Percentiles rank a stretch among this genome's conserved stretches.
Evolutionary conservation across 2,888 invertebrate species (phyloP).

Genomic region (Sphaerophoria rueppellii): DNA sequence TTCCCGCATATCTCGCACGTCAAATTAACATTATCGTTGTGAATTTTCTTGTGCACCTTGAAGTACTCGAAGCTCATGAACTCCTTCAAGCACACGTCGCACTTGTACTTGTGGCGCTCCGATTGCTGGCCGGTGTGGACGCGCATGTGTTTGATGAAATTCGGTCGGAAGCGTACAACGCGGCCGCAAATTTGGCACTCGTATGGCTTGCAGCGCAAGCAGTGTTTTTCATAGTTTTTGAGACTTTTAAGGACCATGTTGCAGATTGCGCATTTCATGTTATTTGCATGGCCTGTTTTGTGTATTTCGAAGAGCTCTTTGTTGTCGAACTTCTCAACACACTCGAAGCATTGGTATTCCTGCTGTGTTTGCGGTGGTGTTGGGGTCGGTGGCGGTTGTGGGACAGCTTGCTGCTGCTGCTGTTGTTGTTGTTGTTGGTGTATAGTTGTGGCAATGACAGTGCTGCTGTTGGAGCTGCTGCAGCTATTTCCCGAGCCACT

Average conservation of each 20-base stretch:
- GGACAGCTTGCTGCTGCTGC: conserved; percentile 2
- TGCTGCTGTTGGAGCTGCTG: conserved; percentile 64
- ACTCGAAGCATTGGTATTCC: conserved; percentile 80
- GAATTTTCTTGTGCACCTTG: conserved; percentile 85
- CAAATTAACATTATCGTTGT: conserved; percentile 84
- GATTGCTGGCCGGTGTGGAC: conserved; percentile 82
- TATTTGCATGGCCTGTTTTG: conserved; percentile 81
- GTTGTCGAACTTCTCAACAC: conserved; percentile 81
- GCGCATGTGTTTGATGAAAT: conserved; percentile 82
- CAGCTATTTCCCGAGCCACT: conserved; percentile 42
- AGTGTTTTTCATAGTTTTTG: conserved; percentile 82
- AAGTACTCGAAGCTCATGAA: conserved; percentile 84
- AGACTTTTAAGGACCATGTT: conserved; percentile 82
- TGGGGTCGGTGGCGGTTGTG: conserved; percentile 74
- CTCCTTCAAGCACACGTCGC: conserved; percentile 84
- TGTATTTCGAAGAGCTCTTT: conserved; percentile 81
- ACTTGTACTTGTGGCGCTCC: conserved; percentile 83
- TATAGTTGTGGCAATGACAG: conserved; percentile 44
- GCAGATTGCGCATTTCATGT: conserved; percentile 82
- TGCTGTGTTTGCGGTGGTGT: conserved; percentile 75
- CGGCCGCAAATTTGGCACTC: conserved; percentile 82
- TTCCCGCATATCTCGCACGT: conserved; percentile 84
- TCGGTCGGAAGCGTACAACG: conserved; percentile 81
- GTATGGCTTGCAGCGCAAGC: conserved; percentile 82
- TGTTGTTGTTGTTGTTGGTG: neutral